phyloP scores from a whole-genome alignment of 2,113 vertebrate genomes.

The Talpa occidentalis region DNA sequence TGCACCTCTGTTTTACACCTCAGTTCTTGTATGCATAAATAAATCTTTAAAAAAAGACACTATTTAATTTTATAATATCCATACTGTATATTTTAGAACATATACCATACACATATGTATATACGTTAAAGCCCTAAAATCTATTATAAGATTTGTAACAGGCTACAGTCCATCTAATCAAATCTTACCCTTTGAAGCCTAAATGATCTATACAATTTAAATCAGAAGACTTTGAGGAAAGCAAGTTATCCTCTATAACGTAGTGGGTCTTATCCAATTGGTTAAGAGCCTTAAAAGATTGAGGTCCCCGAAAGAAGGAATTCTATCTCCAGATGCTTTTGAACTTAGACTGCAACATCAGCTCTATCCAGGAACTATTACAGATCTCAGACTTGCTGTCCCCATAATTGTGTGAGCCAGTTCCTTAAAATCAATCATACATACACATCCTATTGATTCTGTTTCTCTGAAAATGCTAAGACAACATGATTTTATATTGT shows the following conservation, averaged over 20 bases:
- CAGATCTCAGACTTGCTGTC: not conserved
- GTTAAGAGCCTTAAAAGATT: not conserved
- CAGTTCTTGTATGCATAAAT: too few species aligned
- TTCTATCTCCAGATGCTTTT: constrained; percentile 15
- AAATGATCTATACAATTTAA: constrained; percentile 37
- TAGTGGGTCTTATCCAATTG: not conserved
- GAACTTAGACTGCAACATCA: not conserved
- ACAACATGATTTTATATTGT: not conserved
- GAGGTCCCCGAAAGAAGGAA: constrained; percentile 3
- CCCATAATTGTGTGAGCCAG: not conserved
- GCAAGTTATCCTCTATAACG: not conserved
- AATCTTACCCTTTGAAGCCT: not conserved
- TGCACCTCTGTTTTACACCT: too few species aligned
- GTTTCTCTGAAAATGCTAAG: constrained; percentile 39
- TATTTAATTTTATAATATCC: constrained; percentile 42
- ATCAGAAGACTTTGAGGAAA: constrained; percentile 14
- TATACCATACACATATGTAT: constrained; percentile 1
- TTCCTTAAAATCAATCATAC: constrained; percentile 8
- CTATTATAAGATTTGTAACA: constrained; percentile 56
- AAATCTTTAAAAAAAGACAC: too few species aligned
- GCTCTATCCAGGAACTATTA: not conserved
- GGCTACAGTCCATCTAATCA: constrained; percentile 10
- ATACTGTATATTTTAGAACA: constrained; percentile 41
- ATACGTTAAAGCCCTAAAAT: constrained; percentile 51
- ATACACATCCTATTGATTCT: not conserved